These are phyloP conservation scores for Lepidotrigona ventralis DNA, from an alignment of 1,140 invertebrate species.

Conservation along the genomic window DNA sequence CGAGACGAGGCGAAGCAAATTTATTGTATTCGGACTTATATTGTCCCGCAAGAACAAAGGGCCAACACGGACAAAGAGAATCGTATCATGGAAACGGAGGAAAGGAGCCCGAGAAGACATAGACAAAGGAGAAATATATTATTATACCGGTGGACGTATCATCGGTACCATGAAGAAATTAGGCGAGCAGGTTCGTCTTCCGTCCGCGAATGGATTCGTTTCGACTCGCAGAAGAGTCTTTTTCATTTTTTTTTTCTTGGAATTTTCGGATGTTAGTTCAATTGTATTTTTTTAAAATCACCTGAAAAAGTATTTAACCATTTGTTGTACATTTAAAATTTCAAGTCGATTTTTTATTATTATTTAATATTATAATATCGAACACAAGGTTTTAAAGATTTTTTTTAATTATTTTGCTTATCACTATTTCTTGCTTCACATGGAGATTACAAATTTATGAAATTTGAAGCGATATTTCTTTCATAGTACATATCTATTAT, in stretches of 20 bases:
- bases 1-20: constrained; percentile 45
- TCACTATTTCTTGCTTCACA: neutral
- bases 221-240: neutral
- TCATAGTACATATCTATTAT: neutral
- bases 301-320: too few relatives aligned
- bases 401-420: neutral
- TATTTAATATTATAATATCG: too few relatives aligned
- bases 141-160: constrained; percentile 43
- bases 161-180: constrained; percentile 37
- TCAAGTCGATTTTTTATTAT: too few relatives aligned
- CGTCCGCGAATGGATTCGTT: constrained; percentile 3
- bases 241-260: neutral
- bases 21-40: constrained; percentile 54
- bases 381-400: too few relatives aligned
- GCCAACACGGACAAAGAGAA: constrained; percentile 40
- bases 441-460: neutral
- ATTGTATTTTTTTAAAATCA: neutral
- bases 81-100: constrained; percentile 10
- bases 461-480: neutral
- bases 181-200: constrained; percentile 15
- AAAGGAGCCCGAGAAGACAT: constrained; percentile 13
- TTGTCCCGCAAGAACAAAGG: constrained; percentile 55
- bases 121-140: constrained; percentile 45
- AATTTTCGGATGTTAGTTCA: neutral
- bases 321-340: too few relatives aligned